Evolutionary conservation across 2,797 vertebrate genomes (phyloP), one percentile per base, ranked within the genome.

Genomic region (Hoplostethus mediterraneus): DNA sequence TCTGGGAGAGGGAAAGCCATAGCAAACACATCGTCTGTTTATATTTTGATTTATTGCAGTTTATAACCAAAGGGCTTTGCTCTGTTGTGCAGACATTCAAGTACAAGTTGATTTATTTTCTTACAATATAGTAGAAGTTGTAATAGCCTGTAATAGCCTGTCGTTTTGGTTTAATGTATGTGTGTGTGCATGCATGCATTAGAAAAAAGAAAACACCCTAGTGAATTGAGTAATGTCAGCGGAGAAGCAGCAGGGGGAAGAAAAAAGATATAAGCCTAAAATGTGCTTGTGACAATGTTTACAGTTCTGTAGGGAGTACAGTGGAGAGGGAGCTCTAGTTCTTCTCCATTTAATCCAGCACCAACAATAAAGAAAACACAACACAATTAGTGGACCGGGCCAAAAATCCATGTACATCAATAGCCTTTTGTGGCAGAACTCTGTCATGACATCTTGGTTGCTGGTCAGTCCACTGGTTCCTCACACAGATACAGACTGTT

Each of bases 11-110:
- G 77, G 73, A 83, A 86, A 79, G 67, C 75, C 80, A 71, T n/a
- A 2, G 74, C 62, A 86, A 87, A 89, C 77, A 48, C 68, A 67
- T 83, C 56, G 72, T 51, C 28, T 55, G 56, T 85, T 83, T 85
- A 75, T 81, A 76, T 89, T 91, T 86, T 89, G 88, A 92, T 91
- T 90, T 91, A 89, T 90, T 90, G 83, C 88, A 76, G 72, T 88
- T 87, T 85, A 75, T 91, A 91, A 89, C 83, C 84, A 77, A 88
- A 78, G 69, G 84, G 83, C 75, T 81, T 79, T 77, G 62, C 78
- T 85, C 81, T 69, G 81, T 89, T 82, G 79, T 90, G 86, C 79
- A 74, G 67, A 88, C 81, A 87, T 75, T 81, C 80, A 83, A 83
- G 73, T 74, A 82, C 71, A 77, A 79, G 87, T 76, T 84, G 81